A percentile compares a stretch with the other conserved stretches of the same genome.
phyloP scores from a whole-genome alignment of 2,113 vertebrate genomes.

The Bos javanicus region DNA sequence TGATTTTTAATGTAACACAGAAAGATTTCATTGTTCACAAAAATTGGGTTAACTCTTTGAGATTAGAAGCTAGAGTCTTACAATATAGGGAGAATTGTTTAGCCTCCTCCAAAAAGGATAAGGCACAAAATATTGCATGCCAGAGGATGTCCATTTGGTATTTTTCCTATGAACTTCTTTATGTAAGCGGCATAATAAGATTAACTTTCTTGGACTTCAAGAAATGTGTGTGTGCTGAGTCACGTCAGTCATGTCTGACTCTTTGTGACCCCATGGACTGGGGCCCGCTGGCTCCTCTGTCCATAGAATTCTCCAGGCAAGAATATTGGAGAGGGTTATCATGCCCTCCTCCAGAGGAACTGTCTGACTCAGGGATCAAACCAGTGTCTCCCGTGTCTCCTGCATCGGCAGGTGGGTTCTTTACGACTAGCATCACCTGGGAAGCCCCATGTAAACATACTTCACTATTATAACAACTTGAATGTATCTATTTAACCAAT shows the following conservation, averaged over 20 bases:
- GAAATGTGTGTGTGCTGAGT: not conserved
- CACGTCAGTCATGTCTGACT: accelerated
- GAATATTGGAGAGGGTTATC: not conserved
- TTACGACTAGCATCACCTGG: not conserved
- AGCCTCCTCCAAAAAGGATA: not conserved
- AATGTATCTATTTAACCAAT: not conserved
- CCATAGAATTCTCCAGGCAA: not conserved
- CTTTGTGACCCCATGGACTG: not conserved
- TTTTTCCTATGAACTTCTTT: not conserved
- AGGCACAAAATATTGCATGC: not conserved
- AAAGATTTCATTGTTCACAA: not conserved
- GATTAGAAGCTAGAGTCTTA: not conserved
- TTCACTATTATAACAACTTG: not conserved
- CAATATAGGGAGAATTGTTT: not conserved
- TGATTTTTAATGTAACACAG: slow-evolving; percentile 12
- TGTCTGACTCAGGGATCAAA: not conserved
- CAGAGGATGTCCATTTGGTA: not conserved
- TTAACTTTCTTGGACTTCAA: not conserved
- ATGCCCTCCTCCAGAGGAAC: not conserved
- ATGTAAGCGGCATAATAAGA: not conserved
- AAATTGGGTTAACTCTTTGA: not conserved
- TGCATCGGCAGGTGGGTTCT: not conserved
- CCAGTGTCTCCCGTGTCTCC: not conserved
- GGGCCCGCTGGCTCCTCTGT: not conserved
- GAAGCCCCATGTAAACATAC: not conserved